phyloP scores from a whole-genome alignment of 53 echinoderm and acorn worm species.

The Glandiceps talaboti region DNA sequence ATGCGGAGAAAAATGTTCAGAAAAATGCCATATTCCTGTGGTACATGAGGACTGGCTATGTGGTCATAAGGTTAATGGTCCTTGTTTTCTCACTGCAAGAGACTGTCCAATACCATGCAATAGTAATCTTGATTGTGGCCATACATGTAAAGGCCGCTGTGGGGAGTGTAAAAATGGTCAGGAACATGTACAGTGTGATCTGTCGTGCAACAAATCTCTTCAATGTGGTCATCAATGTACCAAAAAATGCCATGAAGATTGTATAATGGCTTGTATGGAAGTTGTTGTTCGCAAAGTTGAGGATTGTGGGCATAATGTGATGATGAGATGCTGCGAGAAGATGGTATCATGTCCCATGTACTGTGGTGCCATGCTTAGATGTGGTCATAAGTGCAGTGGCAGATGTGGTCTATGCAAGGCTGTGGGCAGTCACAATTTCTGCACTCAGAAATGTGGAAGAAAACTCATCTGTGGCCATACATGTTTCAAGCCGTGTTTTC shows the following conservation, averaged over 20 bases:
- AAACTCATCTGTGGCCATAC: constrained; percentile 1
- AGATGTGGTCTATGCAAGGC: not conserved
- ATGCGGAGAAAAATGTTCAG: not conserved
- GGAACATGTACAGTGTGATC: not conserved
- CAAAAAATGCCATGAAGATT: not conserved
- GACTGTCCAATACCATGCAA: not conserved
- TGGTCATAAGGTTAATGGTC: not conserved
- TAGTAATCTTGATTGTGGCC: not conserved
- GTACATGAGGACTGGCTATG: not conserved
- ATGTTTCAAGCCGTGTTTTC: not conserved
- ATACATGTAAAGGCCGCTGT: not conserved
- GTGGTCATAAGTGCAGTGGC: not conserved
- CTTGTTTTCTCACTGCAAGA: not conserved
- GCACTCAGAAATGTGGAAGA: not conserved
- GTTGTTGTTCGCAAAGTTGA: too few relatives aligned
- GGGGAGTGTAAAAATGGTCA: not conserved
- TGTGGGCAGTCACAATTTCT: not conserved
- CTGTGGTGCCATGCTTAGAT: not conserved
- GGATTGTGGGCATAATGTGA: not conserved
- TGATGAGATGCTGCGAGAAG: not conserved
- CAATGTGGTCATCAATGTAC: constrained; percentile 6
- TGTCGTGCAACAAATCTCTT: not conserved
- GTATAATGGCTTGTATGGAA: not conserved
- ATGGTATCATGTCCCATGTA: not conserved
- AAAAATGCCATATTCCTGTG: not conserved